Conservation (phyloP, 1,140 invertebrate species). For the Caenorhabditis tropicalis region DNA sequence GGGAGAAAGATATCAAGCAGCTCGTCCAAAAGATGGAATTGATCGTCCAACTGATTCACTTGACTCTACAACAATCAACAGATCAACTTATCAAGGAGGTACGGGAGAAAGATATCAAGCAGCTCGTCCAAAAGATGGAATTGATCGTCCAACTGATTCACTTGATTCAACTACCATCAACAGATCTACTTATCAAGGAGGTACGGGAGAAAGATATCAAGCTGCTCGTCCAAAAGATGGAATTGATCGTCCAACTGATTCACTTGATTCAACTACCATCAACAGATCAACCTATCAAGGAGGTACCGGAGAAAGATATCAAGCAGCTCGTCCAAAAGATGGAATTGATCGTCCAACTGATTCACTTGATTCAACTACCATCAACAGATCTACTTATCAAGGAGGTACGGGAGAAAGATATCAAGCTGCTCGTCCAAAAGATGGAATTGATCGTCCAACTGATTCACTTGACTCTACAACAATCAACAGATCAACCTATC, state of each 20-base stretch:
- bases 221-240: neutral
- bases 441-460: slow-evolving; percentile 9
- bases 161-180: neutral
- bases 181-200: neutral
- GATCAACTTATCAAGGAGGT: slow-evolving; percentile 8
- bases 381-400: slow-evolving; percentile 12
- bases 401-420: neutral
- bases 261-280: neutral
- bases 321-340: neutral
- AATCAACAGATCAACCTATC: slow-evolving; percentile 3
- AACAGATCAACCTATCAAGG: slow-evolving; percentile 9
- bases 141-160: slow-evolving; percentile 15
- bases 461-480: neutral
- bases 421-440: neutral
- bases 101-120: neutral
- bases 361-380: neutral
- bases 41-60: slow-evolving; percentile 14
- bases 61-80: neutral
- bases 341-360: slow-evolving; percentile 1
- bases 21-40: neutral
- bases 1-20: neutral
- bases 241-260: slow-evolving; percentile 9
- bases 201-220: neutral
- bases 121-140: neutral
- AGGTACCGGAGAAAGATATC: neutral